These are phyloP conservation scores for Silvanus unidentatus DNA, from an alignment of 2,888 invertebrate genomes.

Conservation along the genomic window DNA sequence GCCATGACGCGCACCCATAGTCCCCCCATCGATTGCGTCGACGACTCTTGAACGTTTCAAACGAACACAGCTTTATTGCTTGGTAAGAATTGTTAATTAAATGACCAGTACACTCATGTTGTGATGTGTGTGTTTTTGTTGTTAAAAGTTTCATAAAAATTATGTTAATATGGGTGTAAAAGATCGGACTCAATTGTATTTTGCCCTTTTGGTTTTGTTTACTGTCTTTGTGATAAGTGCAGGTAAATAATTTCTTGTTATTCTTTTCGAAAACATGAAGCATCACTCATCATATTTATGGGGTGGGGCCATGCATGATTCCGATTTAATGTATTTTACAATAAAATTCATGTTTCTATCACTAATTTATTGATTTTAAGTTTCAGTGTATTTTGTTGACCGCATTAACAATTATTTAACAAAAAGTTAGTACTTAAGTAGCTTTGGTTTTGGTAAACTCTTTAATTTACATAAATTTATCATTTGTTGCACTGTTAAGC, in stretches of 20 bases:
- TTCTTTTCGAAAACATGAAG: conserved; percentile 1
- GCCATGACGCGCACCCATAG: no score
- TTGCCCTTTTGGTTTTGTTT: conserved; percentile 15
- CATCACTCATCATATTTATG: not conserved
- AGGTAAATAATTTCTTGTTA: conserved; percentile 16
- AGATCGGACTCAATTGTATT: conserved; percentile 20
- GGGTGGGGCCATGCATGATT: conserved; percentile 13
- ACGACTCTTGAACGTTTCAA: no score
- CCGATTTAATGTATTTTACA: conserved; percentile 1
- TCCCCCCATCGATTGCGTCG: no score
- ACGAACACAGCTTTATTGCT: not conserved
- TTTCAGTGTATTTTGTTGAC: conserved; percentile 15
- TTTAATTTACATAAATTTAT: conserved; percentile 1
- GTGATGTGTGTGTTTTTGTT: not conserved
- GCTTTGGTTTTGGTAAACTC: not conserved
- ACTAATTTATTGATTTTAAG: conserved; percentile 5
- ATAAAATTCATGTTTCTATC: conserved; percentile 1
- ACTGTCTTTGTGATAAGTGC: conserved; percentile 18
- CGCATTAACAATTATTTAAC: conserved; percentile 11
- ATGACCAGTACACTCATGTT: not conserved
- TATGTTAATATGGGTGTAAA: conserved; percentile 16
- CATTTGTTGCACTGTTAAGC: not conserved
- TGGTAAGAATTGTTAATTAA: not conserved
- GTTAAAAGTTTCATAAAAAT: not conserved
- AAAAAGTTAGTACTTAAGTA: conserved; percentile 16